Evolutionary conservation across 2,888 invertebrate genomes (phyloP).

Genomic region (Hermaeophaga mercurialis): DNA sequence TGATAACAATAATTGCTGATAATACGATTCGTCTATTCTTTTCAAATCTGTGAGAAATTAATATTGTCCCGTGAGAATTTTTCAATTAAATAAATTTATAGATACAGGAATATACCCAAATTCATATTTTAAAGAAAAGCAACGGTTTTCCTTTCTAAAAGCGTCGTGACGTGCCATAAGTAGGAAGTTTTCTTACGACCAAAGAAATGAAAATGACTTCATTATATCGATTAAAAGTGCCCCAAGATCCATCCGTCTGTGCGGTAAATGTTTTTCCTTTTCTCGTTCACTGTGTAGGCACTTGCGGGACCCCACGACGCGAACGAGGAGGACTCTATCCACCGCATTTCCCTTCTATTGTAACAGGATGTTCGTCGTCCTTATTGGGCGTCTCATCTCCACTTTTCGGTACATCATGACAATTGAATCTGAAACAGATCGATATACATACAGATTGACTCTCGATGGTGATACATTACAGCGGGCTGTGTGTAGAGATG

Average conservation of each 20-base stretch:
- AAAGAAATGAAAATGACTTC: background rate
- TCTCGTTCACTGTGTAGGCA: constrained; percentile 32
- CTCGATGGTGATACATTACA: constrained; percentile 43
- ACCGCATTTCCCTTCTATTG: constrained; percentile 38
- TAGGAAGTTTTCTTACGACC: no score
- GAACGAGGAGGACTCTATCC: constrained; percentile 10
- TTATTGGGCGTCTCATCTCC: constrained; percentile 52
- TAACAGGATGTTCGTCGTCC: constrained; percentile 45
- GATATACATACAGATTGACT: constrained; percentile 48
- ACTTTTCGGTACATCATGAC: constrained; percentile 51
- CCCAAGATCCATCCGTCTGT: background rate
- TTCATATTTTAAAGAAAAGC: no score
- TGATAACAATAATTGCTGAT: no score
- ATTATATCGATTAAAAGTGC: constrained; percentile 4
- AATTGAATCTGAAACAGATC: constrained; percentile 53
- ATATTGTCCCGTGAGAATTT: no score
- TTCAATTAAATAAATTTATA: no score
- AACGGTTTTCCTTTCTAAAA: no score
- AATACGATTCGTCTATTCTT: no score
- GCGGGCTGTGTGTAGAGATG: constrained; percentile 33
- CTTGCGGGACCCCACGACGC: constrained; percentile 35
- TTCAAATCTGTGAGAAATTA: no score
- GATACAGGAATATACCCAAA: no score
- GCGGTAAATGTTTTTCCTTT: constrained; percentile 15
- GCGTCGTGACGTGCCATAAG: no score